Conservation (phyloP, 2,113 vertebrate species). For the Bufo gargarizans region DNA sequence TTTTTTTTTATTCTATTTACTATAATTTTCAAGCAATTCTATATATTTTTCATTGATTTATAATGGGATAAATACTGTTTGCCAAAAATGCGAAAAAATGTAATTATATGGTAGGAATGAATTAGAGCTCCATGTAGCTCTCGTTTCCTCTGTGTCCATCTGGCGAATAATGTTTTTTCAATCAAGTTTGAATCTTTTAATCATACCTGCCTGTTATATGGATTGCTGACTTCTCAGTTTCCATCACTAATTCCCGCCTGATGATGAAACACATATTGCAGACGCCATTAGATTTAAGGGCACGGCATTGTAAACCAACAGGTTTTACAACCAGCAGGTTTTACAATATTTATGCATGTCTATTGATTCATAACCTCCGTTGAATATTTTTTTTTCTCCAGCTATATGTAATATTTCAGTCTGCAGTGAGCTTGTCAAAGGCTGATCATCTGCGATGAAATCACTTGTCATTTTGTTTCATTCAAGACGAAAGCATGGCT, state of each 20-base stretch:
- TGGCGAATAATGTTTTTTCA: not conserved
- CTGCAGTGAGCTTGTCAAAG: not conserved
- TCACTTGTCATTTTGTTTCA: slow-evolving; percentile 52
- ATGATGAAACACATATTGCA: not conserved
- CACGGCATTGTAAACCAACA: not conserved
- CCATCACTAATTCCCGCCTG: not conserved
- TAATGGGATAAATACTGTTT: not conserved
- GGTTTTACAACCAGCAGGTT: not conserved
- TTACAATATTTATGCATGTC: not conserved
- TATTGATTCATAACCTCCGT: not conserved
- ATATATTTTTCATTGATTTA: not conserved
- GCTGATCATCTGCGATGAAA: slow-evolving; percentile 28
- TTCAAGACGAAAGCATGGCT: slow-evolving; percentile 16
- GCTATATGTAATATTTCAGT: slow-evolving; percentile 11
- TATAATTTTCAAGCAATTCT: not conserved
- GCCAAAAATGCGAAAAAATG: not conserved
- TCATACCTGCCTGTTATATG: not conserved
- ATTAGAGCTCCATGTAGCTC: not conserved
- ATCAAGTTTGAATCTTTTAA: not conserved
- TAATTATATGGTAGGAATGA: not conserved
- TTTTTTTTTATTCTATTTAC: not conserved
- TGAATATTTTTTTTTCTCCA: not conserved
- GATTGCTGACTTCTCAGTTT: not conserved
- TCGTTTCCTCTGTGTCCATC: not conserved
- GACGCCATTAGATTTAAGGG: not conserved